Evolutionary conservation across 2,888 invertebrate genomes (phyloP), one percentile per base, ranked within the genome.

Genomic region (Heliconius aoede): DNA sequence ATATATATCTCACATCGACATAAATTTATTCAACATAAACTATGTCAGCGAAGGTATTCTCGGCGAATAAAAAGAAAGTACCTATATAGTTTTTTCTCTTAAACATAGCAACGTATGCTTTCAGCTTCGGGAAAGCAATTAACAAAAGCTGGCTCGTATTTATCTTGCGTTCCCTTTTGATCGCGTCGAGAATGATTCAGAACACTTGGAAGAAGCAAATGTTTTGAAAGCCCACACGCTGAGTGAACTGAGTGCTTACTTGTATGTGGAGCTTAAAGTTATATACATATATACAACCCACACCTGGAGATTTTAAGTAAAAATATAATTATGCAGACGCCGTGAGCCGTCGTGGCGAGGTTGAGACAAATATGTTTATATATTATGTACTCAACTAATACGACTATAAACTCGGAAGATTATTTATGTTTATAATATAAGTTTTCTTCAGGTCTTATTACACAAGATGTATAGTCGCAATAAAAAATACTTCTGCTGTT

Each of bases 141-240:
- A 76, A 76, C 76, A 72, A 72, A 75, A 72, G 76, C 64, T 40
- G 58, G 72, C 32, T 40, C 36, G 55, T 71, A 72, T 76, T 72
- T 72, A 72, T 76, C 58, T 72, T 58, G 51, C 65, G 32, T 72
- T 67, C 58, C n/a, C 76, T 72, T 72, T 76, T 72, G 72, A 72
- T 58, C 69, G 65, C 72, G 71, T 76, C 76, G 28, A 72, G 65
- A 72, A 64, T 76, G 76, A 72, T 72, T 76, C 72, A 72, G 65
- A 76, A 76, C 40, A 76, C 72, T 68, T n/a, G 24, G 64, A n/a
- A 5, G 65, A 55, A 55, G 60, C 76, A 76, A 76, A 76, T 76
- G 76, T 72, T 72, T 55, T 72, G 55, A 76, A 76, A 72, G 72
- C 76, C 72, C 72, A 72, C 65, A 40, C 65, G 76, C 40, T 32